Conservation (phyloP, 2,113 vertebrate species). For the Bothrops jararaca region DNA sequence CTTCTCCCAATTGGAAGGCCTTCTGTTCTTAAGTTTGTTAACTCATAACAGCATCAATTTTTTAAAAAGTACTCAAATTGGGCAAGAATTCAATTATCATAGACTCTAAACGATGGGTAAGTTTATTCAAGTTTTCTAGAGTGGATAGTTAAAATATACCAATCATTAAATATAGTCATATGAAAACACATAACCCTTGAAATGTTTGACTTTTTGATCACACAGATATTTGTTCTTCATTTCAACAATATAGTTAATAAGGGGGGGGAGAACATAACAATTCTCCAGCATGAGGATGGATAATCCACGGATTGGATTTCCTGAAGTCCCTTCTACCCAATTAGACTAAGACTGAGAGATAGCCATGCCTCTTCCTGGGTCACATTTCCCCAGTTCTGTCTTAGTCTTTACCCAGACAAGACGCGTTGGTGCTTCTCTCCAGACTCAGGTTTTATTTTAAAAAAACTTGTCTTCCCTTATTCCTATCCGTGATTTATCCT, state of each 20-base stretch:
- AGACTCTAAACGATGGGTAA: not conserved
- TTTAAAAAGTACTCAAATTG: not conserved
- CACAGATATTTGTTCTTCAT: not conserved
- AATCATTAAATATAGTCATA: not conserved
- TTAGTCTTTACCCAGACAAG: no score
- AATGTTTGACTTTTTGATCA: not conserved
- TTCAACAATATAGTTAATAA: not conserved
- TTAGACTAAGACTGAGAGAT: no score
- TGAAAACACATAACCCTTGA: not conserved
- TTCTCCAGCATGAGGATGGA: no score
- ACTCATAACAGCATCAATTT: not conserved
- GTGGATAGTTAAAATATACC: not conserved
- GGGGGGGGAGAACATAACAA: not conserved
- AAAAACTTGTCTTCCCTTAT: no score
- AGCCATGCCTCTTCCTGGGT: no score
- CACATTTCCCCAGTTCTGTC: no score
- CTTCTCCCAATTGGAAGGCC: not conserved
- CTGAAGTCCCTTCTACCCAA: no score
- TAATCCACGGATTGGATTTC: no score
- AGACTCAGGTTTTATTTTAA: no score
- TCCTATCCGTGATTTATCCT: no score
- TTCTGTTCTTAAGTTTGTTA: not conserved
- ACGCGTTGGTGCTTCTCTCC: no score
- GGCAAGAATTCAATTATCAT: not conserved
- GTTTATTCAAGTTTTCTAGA: not conserved